A percentile compares a stretch with the other conserved stretches of the same genome.
Evolutionary conservation across 2,797 vertebrate genomes (phyloP).

Genomic region (Dryobates pubescens): DNA sequence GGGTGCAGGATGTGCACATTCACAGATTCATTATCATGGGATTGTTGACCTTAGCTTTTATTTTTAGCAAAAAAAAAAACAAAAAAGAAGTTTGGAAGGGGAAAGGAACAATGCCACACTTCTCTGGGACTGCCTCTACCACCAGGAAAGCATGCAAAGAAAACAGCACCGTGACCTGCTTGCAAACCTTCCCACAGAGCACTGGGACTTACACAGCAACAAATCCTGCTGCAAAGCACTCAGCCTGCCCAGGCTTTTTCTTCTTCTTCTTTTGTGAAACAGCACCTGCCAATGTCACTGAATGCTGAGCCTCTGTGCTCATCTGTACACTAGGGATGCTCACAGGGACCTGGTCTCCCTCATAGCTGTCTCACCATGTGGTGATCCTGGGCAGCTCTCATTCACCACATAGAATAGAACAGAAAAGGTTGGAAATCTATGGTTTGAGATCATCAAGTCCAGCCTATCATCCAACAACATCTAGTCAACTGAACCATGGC

Average conservation of each 20-base stretch:
- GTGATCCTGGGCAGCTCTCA: neutral
- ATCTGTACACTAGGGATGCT: neutral
- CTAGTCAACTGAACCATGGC: no score
- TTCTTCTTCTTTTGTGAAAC: neutral
- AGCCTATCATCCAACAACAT: no score
- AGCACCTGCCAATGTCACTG: fast-evolving
- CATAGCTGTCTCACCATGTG: neutral
- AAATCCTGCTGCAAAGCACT: constrained; percentile 5
- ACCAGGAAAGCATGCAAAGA: neutral
- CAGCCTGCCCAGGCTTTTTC: neutral
- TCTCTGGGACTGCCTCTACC: neutral
- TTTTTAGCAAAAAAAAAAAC: neutral
- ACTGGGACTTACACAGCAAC: neutral
- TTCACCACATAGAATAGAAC: neutral
- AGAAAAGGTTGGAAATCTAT: no score
- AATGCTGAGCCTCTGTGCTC: neutral
- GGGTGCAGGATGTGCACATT: neutral
- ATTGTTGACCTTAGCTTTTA: constrained; percentile 23
- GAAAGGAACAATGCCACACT: constrained; percentile 10
- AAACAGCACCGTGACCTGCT: neutral
- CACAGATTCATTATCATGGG: neutral
- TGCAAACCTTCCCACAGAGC: neutral
- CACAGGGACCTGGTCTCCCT: neutral
- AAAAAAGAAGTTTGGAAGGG: neutral
- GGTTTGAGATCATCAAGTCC: no score